These are phyloP conservation scores for Acrobasis repandana DNA, from an alignment of 2,888 invertebrate species.

Conservation along the genomic window DNA sequence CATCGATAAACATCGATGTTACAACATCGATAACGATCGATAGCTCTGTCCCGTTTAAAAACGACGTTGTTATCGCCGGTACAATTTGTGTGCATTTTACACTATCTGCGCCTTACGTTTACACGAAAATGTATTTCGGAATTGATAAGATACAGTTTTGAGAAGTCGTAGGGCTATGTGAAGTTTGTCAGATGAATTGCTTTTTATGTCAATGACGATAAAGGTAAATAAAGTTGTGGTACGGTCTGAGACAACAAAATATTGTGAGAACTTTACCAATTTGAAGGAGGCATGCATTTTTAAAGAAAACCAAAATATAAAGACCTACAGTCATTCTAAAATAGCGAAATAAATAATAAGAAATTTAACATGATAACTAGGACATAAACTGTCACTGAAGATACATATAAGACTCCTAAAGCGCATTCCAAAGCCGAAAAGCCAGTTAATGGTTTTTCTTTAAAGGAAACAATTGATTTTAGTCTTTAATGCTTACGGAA, in stretches of 20 bases:
- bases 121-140: constrained; percentile 20
- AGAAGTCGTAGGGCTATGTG: constrained; percentile 16
- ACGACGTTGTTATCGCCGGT: constrained; percentile 39
- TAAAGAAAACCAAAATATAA: no score
- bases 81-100: constrained; percentile 35
- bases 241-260: not conserved
- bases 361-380: no score
- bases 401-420: no score
- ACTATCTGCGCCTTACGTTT: constrained; percentile 22
- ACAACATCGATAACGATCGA: constrained; percentile 48
- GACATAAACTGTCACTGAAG: no score
- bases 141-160: constrained; percentile 20
- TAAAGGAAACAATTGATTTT: no score
- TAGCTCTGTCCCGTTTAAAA: constrained; percentile 49
- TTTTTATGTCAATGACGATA: not conserved
- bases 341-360: no score
- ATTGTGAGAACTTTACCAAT: no score
- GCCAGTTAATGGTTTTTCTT: no score
- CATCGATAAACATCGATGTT: constrained; percentile 44
- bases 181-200: constrained; percentile 14
- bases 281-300: no score
- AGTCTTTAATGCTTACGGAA: not conserved
- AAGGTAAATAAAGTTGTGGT: not conserved
- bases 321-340: no score
- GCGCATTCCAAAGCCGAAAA: no score